These are phyloP conservation scores for Drosophila lacteicornis DNA, from an alignment of 1,140 invertebrate genomes.

Conservation along the genomic window DNA sequence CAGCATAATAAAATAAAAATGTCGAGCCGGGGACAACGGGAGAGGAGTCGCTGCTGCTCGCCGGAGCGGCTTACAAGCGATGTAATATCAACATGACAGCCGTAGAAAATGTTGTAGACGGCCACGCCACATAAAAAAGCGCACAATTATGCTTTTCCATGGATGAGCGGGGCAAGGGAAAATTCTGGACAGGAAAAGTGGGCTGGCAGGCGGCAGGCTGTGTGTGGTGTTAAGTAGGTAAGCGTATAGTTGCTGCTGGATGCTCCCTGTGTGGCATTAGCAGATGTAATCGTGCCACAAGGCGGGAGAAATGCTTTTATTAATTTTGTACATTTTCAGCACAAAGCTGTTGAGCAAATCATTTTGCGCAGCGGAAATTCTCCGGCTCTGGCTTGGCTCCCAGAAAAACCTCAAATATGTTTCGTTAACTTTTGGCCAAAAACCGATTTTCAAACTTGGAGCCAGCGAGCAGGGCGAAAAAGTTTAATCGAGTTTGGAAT, in stretches of 20 bases:
- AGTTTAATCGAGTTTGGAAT: constrained; percentile 47
- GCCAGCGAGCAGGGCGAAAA: constrained; percentile 5
- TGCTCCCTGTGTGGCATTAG: constrained; percentile 24
- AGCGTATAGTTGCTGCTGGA: constrained; percentile 31
- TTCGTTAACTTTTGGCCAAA: constrained; percentile 11
- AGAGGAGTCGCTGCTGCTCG: neutral
- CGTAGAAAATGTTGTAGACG: constrained; percentile 70
- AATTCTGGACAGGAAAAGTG: constrained; percentile 15
- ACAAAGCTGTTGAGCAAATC: constrained; percentile 49
- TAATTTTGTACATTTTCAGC: constrained; percentile 71
- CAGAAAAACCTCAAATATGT: constrained; percentile 34
- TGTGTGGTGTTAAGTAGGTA: constrained; percentile 57
- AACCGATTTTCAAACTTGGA: constrained; percentile 10
- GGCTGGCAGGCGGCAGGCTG: constrained; percentile 13
- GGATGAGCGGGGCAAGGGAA: constrained; percentile 24
- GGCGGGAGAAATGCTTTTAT: constrained; percentile 68
- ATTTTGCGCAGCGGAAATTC: constrained; percentile 45
- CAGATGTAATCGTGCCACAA: constrained; percentile 69
- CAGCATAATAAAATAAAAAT: constrained; percentile 81
- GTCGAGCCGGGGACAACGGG: constrained; percentile 46
- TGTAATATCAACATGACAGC: constrained; percentile 81
- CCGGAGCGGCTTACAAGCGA: constrained; percentile 68
- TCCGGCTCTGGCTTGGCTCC: constrained; percentile 10
- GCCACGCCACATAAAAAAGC: constrained; percentile 77
- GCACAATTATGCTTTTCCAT: constrained; percentile 68